Conservation (phyloP, 2,797 vertebrate genomes). For the Chromis chromis region DNA sequence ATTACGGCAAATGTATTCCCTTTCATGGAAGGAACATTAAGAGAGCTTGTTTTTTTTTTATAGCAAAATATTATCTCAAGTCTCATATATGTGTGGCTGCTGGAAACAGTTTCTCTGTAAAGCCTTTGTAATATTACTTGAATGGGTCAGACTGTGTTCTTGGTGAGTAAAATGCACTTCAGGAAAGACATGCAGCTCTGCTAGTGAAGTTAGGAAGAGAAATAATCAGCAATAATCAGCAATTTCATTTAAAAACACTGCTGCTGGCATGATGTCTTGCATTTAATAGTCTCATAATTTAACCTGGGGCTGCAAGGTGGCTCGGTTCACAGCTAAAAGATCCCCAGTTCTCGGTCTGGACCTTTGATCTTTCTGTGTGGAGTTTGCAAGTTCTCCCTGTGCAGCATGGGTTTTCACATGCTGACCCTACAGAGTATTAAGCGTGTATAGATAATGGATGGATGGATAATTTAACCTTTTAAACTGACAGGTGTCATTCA, state of each 20-base stretch:
- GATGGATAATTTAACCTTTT: constrained; percentile 11
- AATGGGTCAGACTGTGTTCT: constrained; percentile 37
- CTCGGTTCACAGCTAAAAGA: too few species aligned
- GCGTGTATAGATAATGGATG: too few species aligned
- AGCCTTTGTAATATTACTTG: constrained; percentile 30
- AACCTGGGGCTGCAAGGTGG: too few species aligned
- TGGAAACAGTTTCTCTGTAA: constrained; percentile 24
- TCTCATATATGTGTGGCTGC: not conserved
- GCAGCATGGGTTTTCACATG: too few species aligned
- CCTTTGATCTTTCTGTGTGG: too few species aligned
- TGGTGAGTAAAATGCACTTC: constrained; percentile 29
- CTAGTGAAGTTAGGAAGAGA: constrained; percentile 33
- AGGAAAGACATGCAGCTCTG: constrained; percentile 22
- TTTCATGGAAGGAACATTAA: constrained; percentile 29
- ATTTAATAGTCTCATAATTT: constrained; percentile 26
- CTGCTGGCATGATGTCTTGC: not conserved
- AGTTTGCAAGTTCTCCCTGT: too few species aligned
- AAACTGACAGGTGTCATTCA: not conserved
- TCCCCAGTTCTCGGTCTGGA: too few species aligned
- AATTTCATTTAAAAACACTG: constrained; percentile 31
- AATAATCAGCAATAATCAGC: constrained; percentile 39
- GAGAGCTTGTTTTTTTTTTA: constrained; percentile 23
- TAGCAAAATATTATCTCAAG: constrained; percentile 34
- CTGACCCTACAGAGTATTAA: too few species aligned
- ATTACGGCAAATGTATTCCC: constrained; percentile 8